These are phyloP conservation scores for Yponomeuta evonymella DNA, from an alignment of 2,888 invertebrate genomes.

Conservation along the genomic window DNA sequence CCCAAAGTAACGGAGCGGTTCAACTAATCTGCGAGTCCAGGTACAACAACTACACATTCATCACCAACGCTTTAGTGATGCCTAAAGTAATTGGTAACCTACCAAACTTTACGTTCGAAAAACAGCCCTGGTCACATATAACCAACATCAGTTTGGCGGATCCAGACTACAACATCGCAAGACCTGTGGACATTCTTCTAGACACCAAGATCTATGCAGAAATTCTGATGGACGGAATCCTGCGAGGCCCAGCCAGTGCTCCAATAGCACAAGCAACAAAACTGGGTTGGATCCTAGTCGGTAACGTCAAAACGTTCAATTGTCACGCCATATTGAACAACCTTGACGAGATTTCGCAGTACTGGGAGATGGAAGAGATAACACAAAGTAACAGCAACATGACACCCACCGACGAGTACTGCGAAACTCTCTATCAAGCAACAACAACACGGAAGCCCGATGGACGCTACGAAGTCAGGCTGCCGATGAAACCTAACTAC, in stretches of 20 bases:
- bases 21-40: neutral
- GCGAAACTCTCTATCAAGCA: neutral
- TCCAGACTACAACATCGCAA: constrained; percentile 20
- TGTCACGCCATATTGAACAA: constrained; percentile 11
- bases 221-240: constrained; percentile 8
- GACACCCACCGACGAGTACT: neutral
- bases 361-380: constrained; percentile 17
- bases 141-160: constrained; percentile 16
- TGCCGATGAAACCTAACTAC: constrained; percentile 15
- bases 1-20: constrained; percentile 16
- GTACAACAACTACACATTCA: constrained; percentile 15
- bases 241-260: constrained; percentile 11
- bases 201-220: constrained; percentile 18
- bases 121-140: constrained; percentile 17
- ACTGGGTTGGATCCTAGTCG: constrained; percentile 12
- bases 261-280: constrained; percentile 14
- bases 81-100: constrained; percentile 18
- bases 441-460: neutral
- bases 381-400: constrained; percentile 3
- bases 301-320: constrained; percentile 15
- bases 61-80: constrained; percentile 18
- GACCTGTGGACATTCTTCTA: constrained; percentile 20
- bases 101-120: constrained; percentile 19
- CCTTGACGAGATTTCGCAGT: constrained; percentile 10
- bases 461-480: neutral